Percentiles rank a stretch among this genome's conserved stretches.
phyloP scores from a whole-genome alignment of 2,888 invertebrate genomes.

The Acleris emargana region DNA sequence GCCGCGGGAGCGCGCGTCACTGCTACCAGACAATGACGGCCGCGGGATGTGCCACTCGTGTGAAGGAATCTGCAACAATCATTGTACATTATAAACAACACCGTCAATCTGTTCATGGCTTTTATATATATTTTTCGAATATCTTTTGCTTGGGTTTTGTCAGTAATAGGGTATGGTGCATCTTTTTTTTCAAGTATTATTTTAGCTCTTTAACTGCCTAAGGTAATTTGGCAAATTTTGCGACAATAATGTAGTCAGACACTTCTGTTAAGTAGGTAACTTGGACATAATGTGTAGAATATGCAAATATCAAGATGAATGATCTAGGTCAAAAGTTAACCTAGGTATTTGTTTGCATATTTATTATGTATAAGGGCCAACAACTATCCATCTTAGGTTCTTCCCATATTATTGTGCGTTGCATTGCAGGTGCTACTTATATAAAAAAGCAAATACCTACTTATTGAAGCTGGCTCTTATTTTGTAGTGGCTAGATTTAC shows the following conservation, averaged over 20 bases:
- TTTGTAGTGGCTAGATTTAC: too few relatives aligned
- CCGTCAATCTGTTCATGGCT: neutral
- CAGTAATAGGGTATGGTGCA: too few relatives aligned
- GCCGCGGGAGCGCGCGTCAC: slow-evolving; percentile 73
- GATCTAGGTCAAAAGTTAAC: slow-evolving; percentile 33
- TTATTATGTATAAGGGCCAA: slow-evolving; percentile 52
- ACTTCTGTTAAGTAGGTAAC: too few relatives aligned
- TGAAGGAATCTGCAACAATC: slow-evolving; percentile 65
- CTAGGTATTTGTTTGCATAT: slow-evolving; percentile 50
- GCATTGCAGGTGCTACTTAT: too few relatives aligned
- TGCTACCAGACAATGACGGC: slow-evolving; percentile 87
- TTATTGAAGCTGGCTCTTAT: too few relatives aligned
- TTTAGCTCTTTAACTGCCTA: too few relatives aligned
- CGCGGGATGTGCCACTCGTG: slow-evolving; percentile 91
- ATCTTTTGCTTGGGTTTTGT: too few relatives aligned
- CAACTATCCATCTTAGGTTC: slow-evolving; percentile 28
- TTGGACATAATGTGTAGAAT: slow-evolving; percentile 1
- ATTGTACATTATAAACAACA: slow-evolving; percentile 4
- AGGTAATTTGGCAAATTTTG: too few relatives aligned
- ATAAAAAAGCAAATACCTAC: too few relatives aligned
- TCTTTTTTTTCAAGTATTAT: too few relatives aligned
- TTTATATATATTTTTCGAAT: neutral
- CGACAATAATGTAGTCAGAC: too few relatives aligned
- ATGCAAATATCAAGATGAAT: slow-evolving; percentile 21
- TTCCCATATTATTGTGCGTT: neutral